These are phyloP conservation scores for Graphium colonna DNA, from an alignment of 2,888 invertebrate genomes.

Conservation along the genomic window DNA sequence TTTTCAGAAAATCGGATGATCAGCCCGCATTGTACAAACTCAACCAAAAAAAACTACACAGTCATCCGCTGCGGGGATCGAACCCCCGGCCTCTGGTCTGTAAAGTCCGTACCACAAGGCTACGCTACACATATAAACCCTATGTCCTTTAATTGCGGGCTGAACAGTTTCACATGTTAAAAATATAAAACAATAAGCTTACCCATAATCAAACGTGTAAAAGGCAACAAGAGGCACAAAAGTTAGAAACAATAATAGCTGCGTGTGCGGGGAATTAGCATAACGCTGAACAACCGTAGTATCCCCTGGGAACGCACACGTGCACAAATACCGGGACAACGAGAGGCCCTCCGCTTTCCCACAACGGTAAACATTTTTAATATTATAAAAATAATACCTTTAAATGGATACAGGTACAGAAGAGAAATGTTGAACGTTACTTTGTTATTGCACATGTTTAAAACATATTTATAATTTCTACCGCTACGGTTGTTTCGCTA, in stretches of 20 bases:
- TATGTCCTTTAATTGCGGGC: too few species aligned
- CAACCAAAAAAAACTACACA: too few species aligned
- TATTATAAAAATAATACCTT: slow-evolving; percentile 10
- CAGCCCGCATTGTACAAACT: too few species aligned
- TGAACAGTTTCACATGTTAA: too few species aligned
- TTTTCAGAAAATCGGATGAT: too few species aligned
- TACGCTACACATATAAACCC: too few species aligned
- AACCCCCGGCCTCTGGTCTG: too few species aligned
- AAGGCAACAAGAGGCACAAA: slow-evolving; percentile 47
- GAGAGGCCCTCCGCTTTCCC: slow-evolving; percentile 19
- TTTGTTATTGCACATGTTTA: slow-evolving; percentile 1
- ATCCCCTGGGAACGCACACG: slow-evolving; percentile 62
- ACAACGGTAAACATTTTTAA: slow-evolving; percentile 22
- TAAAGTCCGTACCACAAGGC: too few species aligned
- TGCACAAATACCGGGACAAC: slow-evolving; percentile 57
- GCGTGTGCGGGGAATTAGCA: slow-evolving; percentile 63
- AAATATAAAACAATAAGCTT: slow-evolving; percentile 25
- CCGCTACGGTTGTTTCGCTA: not conserved
- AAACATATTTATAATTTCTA: not conserved
- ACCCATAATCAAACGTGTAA: slow-evolving; percentile 34
- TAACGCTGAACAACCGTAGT: slow-evolving; percentile 63
- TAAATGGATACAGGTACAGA: not conserved
- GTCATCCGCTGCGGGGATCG: too few species aligned
- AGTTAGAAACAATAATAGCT: slow-evolving; percentile 55
- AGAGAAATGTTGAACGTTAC: not conserved